Conservation (phyloP, 2,113 vertebrate genomes). For the Junco hyemalis region DNA sequence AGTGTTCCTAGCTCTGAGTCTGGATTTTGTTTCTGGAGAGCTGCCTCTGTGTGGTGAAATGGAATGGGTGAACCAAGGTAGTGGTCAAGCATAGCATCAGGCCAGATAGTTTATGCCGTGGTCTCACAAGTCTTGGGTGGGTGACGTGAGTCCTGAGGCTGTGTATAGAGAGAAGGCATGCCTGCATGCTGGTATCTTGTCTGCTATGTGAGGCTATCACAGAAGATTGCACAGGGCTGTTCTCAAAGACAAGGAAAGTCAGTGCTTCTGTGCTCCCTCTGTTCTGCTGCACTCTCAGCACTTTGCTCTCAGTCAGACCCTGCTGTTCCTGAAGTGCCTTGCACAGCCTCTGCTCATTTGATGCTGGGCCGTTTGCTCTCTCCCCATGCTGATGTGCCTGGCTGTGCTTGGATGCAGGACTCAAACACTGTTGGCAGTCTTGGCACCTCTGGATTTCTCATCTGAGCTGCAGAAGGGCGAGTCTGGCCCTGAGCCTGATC, state of each 20-base stretch:
- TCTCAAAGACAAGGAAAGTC: neutral
- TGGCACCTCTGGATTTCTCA: neutral
- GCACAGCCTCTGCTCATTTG: neutral
- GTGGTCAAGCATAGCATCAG: neutral
- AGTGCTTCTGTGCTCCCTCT: neutral
- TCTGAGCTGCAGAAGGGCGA: neutral
- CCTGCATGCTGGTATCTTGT: neutral
- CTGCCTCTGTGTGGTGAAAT: neutral
- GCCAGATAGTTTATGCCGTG: neutral
- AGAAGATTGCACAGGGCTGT: neutral
- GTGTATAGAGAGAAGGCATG: neutral
- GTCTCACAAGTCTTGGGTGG: neutral
- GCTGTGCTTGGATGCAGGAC: neutral
- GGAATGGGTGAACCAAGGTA: neutral
- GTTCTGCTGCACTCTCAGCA: neutral
- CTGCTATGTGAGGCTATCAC: neutral
- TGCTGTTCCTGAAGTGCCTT: neutral
- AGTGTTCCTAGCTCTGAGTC: neutral
- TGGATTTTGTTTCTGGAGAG: neutral
- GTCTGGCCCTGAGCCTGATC: neutral
- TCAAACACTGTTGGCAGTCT: neutral
- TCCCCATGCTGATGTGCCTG: neutral
- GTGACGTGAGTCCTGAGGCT: accelerated
- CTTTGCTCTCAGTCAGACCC: neutral
- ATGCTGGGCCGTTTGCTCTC: neutral